These are phyloP conservation scores for Piezodorus guildinii DNA, from an alignment of 1,140 invertebrate genomes.

Conservation along the genomic window DNA sequence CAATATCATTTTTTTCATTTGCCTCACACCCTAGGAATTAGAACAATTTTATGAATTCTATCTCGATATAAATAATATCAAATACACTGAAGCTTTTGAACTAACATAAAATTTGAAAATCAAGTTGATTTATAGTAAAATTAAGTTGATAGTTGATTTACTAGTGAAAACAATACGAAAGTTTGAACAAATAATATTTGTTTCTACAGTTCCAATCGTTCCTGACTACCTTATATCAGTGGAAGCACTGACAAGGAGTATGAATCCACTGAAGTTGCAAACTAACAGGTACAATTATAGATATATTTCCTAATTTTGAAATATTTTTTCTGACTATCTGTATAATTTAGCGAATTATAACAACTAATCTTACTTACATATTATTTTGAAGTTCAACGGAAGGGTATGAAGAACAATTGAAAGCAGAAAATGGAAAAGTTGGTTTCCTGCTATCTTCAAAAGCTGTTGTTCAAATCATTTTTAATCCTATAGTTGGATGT, in stretches of 20 bases:
- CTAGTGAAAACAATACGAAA: too few relatives aligned
- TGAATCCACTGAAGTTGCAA: background rate
- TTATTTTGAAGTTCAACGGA: constrained; percentile 10
- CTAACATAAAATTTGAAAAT: too few relatives aligned
- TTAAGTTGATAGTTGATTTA: background rate
- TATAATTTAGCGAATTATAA: background rate
- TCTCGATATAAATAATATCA: too few relatives aligned
- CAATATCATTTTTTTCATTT: too few relatives aligned
- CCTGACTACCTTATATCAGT: constrained; percentile 61
- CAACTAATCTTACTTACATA: too few relatives aligned
- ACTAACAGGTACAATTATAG: constrained; percentile 6
- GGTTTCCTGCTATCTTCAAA: constrained; percentile 76
- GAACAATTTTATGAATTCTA: too few relatives aligned
- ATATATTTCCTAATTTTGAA: background rate
- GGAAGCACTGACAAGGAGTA: constrained; percentile 31
- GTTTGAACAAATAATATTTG: background rate
- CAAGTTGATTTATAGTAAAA: too few relatives aligned
- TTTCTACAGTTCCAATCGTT: constrained; percentile 68
- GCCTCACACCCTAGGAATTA: too few relatives aligned
- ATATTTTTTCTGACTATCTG: background rate
- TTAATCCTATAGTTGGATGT: constrained; percentile 70
- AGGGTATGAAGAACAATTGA: constrained; percentile 22
- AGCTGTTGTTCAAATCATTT: constrained; percentile 70
- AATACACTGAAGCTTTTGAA: too few relatives aligned
- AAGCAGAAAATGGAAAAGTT: constrained; percentile 47